Evolutionary conservation across 2,797 vertebrate species (phyloP).

Genomic region (Mormyrus hasselquistii): DNA sequence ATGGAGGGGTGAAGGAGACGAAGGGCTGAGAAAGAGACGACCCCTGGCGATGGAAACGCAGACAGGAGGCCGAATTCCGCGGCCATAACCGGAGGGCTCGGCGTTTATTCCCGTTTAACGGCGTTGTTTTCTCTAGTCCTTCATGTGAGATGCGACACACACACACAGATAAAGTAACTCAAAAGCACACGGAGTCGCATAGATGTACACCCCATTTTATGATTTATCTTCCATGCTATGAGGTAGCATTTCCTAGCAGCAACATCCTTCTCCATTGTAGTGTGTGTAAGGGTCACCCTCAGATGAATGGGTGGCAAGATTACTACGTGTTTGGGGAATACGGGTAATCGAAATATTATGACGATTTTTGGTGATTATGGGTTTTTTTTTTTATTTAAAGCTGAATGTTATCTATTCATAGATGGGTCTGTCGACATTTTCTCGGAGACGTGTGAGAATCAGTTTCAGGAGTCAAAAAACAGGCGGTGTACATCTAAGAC

Average conservation of each 20-base stretch:
- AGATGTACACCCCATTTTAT: neutral
- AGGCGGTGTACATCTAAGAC: neutral
- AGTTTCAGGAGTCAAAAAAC: neutral
- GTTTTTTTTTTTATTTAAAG: neutral
- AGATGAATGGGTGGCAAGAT: neutral
- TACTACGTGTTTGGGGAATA: neutral
- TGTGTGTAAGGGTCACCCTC: neutral
- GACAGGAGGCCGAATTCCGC: neutral
- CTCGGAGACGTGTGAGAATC: neutral
- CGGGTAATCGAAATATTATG: neutral
- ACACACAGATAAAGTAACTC: neutral
- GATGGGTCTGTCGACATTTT: neutral
- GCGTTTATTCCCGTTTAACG: neutral
- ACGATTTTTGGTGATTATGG: neutral
- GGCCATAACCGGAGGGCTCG: neutral
- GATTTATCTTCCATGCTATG: neutral
- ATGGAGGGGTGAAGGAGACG: conserved; percentile 20
- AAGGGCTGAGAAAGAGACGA: conserved; percentile 23
- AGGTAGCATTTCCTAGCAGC: neutral
- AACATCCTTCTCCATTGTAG: neutral
- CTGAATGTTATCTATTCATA: neutral
- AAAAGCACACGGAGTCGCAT: neutral
- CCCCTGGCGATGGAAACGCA: conserved; percentile 28
- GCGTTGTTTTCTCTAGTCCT: neutral
- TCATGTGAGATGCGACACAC: neutral